Evolutionary conservation across 2,113 vertebrate genomes (phyloP).

Genomic region (Myodes glareolus): DNA sequence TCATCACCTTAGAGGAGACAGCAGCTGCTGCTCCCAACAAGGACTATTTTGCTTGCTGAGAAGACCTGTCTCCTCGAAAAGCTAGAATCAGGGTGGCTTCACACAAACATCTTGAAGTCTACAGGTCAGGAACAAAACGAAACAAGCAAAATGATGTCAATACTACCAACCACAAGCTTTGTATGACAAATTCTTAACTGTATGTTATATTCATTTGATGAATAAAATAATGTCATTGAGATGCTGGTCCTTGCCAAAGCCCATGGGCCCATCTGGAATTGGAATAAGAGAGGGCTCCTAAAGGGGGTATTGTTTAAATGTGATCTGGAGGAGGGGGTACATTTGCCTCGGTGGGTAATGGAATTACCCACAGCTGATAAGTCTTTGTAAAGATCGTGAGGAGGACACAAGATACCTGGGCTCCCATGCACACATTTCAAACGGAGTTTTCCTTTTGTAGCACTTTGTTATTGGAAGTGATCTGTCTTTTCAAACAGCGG

Average conservation of each 20-base stretch:
- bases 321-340: background rate
- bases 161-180: background rate
- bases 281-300: background rate
- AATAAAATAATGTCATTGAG: background rate
- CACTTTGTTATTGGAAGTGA: no score
- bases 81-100: background rate
- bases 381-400: slow-evolving; percentile 11
- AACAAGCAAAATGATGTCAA: background rate
- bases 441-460: no score
- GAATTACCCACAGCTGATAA: background rate
- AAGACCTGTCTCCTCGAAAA: background rate
- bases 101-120: background rate
- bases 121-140: background rate
- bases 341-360: background rate
- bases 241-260: background rate
- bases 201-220: background rate
- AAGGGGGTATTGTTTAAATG: background rate
- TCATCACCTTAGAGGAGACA: background rate
- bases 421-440: background rate
- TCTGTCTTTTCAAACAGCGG: no score
- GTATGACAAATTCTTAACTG: background rate
- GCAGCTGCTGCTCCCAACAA: background rate
- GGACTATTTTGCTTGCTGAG: background rate
- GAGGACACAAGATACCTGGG: slow-evolving; percentile 30
- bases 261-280: background rate